Evolutionary conservation across 2,113 vertebrate genomes (phyloP), one percentile per base, ranked within the genome.

Genomic region (Muntiacus reevesi): DNA sequence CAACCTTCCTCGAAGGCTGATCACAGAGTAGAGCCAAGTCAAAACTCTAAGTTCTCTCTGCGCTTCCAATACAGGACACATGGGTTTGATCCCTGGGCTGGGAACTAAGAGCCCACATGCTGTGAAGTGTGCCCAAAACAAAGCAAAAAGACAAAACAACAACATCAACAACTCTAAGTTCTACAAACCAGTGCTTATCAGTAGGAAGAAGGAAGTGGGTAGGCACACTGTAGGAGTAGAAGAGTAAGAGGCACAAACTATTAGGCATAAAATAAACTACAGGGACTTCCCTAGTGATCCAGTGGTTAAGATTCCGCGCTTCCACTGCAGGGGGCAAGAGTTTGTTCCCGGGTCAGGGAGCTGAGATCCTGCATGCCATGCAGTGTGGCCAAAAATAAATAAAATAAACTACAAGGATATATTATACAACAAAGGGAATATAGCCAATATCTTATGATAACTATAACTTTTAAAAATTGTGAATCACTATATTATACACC

Each of bases 51-150:
- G 67, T 74, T 43, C 36, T 74, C n/a, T 74, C 71, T 43, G 36
- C 43, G 71, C 21, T 74, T 74, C 36, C 12, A 25, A 7, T 43
- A 11, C 11, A 43, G 36, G 11, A 36, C 36, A 43, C 71, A 25
- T 0, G 13, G 23, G 71, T 74, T 74, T 43, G 21, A 43, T 13
- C 71, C 36, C 36, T 43, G 71, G 71, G 21, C 0, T 0, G 6
- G 36, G 71, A 74, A 74, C 36, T 74, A 43, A 43, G 36, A 74
- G 21, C 71, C 36, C 71, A 43, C 36, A 74, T 40, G 36, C 71
- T 74, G 71, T 74, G 71, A 23, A 43, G 11, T 0, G 1, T 43
- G 36, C 19, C 36, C 36, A 13, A 14, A 74, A 74, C 23, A 74
- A 74, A 74, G 13, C 11, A 43, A 12, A 23, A 43, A 74, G 5